Percentiles rank a stretch among this genome's conserved stretches.
Evolutionary conservation across 2,888 invertebrate genomes (phyloP).

Genomic region (Melieria omissa): DNA sequence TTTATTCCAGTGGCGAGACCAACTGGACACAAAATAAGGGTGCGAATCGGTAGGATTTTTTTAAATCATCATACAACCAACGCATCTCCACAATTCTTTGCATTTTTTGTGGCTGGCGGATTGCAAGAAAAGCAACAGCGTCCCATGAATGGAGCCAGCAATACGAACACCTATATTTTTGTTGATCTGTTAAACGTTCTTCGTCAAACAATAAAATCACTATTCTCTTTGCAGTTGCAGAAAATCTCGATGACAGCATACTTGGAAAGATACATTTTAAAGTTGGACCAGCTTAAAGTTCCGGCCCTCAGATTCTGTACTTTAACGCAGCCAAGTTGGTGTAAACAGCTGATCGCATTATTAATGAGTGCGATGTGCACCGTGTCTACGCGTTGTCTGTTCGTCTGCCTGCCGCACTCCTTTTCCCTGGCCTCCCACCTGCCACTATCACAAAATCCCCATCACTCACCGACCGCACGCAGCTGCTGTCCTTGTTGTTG

Average conservation of each 20-base stretch:
- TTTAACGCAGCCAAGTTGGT: conserved; percentile 22
- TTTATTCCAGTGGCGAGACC: conserved; percentile 26
- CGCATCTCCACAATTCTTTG: conserved; percentile 1
- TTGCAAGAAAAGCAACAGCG: not conserved
- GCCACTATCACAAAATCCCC: conserved; percentile 15
- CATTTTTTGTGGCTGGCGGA: conserved; percentile 13
- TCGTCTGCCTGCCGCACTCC: no score
- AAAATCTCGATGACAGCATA: no score
- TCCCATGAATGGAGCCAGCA: not conserved
- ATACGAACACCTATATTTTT: conserved; percentile 37
- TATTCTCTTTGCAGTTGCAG: no score
- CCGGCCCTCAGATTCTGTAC: no score
- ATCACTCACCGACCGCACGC: conserved; percentile 17
- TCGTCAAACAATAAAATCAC: no score
- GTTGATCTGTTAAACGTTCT: not conserved
- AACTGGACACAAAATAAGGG: not conserved
- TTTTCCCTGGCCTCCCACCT: no score
- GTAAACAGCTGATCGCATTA: conserved; percentile 43
- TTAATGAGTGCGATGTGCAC: conserved; percentile 49
- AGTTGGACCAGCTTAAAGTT: no score
- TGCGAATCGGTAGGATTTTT: no score
- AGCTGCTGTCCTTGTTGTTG: conserved; percentile 5
- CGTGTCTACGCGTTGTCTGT: no score
- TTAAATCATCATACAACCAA: not conserved
- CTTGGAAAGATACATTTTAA: no score